Conservation (phyloP, 53 echinoderm and acorn worm species). For the Stichopus horrens region DNA sequence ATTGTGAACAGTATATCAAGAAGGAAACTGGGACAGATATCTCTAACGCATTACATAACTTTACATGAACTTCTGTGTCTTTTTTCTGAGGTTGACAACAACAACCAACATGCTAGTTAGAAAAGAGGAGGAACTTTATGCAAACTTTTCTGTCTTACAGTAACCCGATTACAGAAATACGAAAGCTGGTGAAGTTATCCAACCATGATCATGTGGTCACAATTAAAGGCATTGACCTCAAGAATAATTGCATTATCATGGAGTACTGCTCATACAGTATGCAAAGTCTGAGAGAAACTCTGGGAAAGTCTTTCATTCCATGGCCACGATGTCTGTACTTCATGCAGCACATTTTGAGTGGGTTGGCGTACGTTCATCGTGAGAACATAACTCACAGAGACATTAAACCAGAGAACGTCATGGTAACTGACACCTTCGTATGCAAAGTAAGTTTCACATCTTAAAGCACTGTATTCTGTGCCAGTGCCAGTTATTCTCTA, state of each 20-base stretch:
- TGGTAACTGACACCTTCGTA: conserved; percentile 18
- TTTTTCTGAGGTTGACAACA: too few species aligned
- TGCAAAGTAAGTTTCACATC: conserved; percentile 26
- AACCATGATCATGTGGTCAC: conserved; percentile 1
- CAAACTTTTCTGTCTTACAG: not conserved
- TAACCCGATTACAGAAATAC: not conserved
- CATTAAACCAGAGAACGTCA: conserved; percentile 21
- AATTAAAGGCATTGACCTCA: conserved; percentile 9
- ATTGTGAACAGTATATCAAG: too few species aligned
- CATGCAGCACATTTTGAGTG: conserved; percentile 44
- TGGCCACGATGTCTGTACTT: conserved; percentile 30
- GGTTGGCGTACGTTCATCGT: conserved; percentile 10
- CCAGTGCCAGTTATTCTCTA: too few species aligned
- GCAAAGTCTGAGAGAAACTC: not conserved
- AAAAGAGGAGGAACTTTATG: too few species aligned
- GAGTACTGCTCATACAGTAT: conserved; percentile 29
- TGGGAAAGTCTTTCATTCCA: not conserved
- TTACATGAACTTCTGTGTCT: too few species aligned
- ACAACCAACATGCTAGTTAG: too few species aligned
- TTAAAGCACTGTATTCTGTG: too few species aligned
- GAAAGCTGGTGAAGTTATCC: not conserved
- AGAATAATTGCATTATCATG: not conserved
- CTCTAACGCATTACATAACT: too few species aligned
- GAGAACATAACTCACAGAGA: conserved; percentile 22
- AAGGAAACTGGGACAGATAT: too few species aligned